Evolutionary conservation across 2,888 invertebrate genomes (phyloP), one percentile per base, ranked within the genome.

Genomic region (Perizoma flavofasciatum): DNA sequence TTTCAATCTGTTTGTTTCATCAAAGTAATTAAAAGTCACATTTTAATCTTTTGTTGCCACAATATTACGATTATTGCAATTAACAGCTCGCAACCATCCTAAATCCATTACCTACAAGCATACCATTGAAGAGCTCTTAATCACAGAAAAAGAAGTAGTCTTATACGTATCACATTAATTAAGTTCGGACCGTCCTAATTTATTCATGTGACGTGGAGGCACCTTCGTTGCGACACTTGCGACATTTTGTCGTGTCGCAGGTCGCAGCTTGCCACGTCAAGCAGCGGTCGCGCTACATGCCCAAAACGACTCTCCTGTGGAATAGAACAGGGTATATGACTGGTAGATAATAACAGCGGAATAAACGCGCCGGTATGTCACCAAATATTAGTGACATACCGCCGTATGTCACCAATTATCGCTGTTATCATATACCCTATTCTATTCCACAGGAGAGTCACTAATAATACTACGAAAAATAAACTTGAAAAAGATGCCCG

Each of bases 151-250:
- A 83, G 83, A 82, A 78, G 79, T 78, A 79, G 77, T 70, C 68
- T 74, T 70, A 75, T 80, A 74, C 78, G 79, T 81, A 74, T 77
- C 77, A 80, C 86, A 86, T 88, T 86, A 85, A 88, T 88, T 87
- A 88, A 76, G 75, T 75, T 79, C 74, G 83, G 83, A 83, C 83
- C 80, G 76, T 78, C 79, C 82, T 88, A 84, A 86, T 86, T 88
- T 88, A 88, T 86, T 86, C 85, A 86, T 79, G 85, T 85, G 87
- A 83, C 85, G 76, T 74, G 79, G 73, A 77, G 68, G 71, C 70
- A 74, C 70, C 70, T 67, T 61, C 60, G 70, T 68, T 63, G 73
- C 74, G 73, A 75, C 74, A 71, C 74, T 75, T 72, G 72, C 74
- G 73, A 75, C 75, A 70, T 75, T 76, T 73, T 71, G 77, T 73